Evolutionary conservation across 2,888 invertebrate species (phyloP), one percentile per base, ranked within the genome.

Genomic region (Criorhina ranunculi): DNA sequence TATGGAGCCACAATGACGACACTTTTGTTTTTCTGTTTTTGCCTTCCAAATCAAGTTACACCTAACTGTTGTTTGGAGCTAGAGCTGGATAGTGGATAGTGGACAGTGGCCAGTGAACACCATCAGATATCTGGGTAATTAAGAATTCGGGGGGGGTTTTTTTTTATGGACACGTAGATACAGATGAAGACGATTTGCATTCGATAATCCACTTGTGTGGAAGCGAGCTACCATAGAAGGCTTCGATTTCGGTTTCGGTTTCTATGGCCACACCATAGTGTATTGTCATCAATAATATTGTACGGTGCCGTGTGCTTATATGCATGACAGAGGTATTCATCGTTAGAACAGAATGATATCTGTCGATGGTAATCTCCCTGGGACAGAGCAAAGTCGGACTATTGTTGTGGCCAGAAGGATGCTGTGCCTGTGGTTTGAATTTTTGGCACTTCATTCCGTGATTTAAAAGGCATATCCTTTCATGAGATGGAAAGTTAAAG

Each of bases 201-300:
- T 33, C 72, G 44, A 53, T 79, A 57, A 64, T 79, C 40, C 37
- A 35, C 31, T 69, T 12, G 35, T 15, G 12, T 31, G 46, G 12
- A 64, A 37, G 29, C 9, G 24, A 11, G 11, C 44, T 33, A 19
- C 6, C 33, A 35, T 4, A n/a, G 7, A 42, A 24, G 42, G 57
- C 2, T 12, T 73, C 15, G 17, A 35, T 37, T 35, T 29, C n/a
- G 42, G 57, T 1, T 12, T 73, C 15, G 17, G 44, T 37, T 35
- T 29, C n/a, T 37, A 19, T 57, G 46, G 57, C 12, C 9, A 33
- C 8, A 33, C 37, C 6, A n/a, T 40, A 51, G 5, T 17, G n/a
- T 15, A 51, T 37, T 72, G 59, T 51, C 72, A 79, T 72, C 64
- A 51, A 66, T 57, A 60, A 53, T 66, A 66, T 35, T 51, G 29